Conservation (phyloP, 2,113 vertebrate genomes). For the Poecilia latipinna region DNA sequence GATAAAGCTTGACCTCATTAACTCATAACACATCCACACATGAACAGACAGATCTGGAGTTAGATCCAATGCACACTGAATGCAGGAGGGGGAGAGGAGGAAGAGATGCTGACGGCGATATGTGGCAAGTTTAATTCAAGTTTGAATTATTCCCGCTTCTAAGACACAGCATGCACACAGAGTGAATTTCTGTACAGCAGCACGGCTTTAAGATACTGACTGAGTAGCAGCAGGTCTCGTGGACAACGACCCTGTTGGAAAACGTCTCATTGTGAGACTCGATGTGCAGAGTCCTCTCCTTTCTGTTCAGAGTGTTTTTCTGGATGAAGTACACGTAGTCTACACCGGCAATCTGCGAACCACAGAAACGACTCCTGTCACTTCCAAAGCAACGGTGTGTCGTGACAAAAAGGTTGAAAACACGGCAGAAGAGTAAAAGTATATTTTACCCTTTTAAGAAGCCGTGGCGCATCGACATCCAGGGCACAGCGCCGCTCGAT, state of each 20-base stretch:
- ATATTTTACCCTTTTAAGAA: constrained; percentile 89
- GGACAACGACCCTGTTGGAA: constrained; percentile 93
- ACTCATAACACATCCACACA: constrained; percentile 49
- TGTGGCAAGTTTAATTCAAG: not conserved
- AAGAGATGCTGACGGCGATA: constrained; percentile 2
- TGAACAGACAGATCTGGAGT: constrained; percentile 22
- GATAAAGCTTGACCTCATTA: constrained; percentile 69
- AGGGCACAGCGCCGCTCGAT: constrained; percentile 93
- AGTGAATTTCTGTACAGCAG: not conserved
- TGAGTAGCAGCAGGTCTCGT: constrained; percentile 93
- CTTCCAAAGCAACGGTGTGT: not conserved
- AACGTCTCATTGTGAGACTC: constrained; percentile 97
- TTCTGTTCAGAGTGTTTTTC: constrained; percentile 91
- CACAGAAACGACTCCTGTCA: constrained; percentile 3
- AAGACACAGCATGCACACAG: not conserved
- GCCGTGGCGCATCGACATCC: constrained; percentile 92
- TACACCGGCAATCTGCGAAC: constrained; percentile 90
- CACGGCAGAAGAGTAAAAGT: not conserved
- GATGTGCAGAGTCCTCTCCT: constrained; percentile 92
- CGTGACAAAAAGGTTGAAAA: not conserved
- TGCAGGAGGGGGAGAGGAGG: not conserved
- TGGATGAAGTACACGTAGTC: constrained; percentile 97
- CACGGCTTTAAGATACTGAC: constrained; percentile 77
- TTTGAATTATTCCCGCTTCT: not conserved
- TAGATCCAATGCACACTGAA: not conserved